phyloP scores from a whole-genome alignment of 2,888 invertebrate species.

The Caenorhabditis angaria region DNA sequence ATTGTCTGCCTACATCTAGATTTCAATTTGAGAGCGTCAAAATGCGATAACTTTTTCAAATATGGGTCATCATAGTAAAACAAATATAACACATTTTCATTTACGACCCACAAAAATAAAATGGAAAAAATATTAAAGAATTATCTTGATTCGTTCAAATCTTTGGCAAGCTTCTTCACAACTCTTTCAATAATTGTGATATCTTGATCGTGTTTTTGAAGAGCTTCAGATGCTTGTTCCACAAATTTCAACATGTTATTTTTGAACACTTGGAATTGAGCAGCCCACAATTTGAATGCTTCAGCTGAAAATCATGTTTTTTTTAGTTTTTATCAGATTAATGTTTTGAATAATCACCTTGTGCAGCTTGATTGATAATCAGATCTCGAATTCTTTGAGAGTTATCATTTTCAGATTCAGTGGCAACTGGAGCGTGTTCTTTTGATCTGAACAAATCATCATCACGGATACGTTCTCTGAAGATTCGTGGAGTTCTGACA shows the following conservation, averaged over 20 bases:
- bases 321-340: neutral
- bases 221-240: slow-evolving; percentile 18
- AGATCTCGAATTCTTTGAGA: slow-evolving; percentile 16
- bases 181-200: slow-evolving; percentile 29
- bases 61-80: no score
- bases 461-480: slow-evolving; percentile 17
- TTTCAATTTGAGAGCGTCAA: no score
- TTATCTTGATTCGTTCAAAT: slow-evolving; percentile 12
- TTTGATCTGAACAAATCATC: neutral
- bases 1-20: no score
- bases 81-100: no score
- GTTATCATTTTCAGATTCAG: neutral
- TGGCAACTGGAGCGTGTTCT: neutral
- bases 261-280: slow-evolving; percentile 34
- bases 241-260: slow-evolving; percentile 32
- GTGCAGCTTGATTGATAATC: slow-evolving; percentile 24
- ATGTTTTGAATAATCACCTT: slow-evolving; percentile 14
- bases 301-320: slow-evolving; percentile 32
- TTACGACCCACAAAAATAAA: no score
- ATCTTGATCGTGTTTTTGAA: slow-evolving; percentile 29
- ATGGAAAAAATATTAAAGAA: neutral
- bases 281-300: slow-evolving; percentile 24
- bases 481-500: slow-evolving; percentile 9
- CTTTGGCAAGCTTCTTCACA: slow-evolving; percentile 17
- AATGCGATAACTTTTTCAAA: no score